These are phyloP conservation scores for Ranitomeya imitator DNA, from an alignment of 2,113 vertebrate genomes.

Conservation along the genomic window DNA sequence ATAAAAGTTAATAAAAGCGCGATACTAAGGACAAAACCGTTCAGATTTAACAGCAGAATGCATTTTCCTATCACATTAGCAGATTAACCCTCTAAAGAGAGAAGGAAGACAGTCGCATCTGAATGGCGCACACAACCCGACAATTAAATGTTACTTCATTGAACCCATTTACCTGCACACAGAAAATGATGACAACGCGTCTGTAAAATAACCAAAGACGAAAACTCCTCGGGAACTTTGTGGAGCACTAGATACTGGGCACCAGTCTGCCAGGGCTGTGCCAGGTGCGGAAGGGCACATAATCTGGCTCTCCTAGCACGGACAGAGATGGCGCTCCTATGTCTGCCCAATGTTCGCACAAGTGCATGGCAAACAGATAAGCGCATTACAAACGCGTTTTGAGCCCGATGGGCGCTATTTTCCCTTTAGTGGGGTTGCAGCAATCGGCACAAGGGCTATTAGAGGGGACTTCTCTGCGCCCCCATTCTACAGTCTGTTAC, in stretches of 20 bases:
- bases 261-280: not conserved
- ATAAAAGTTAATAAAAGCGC: too few relatives aligned
- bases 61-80: too few relatives aligned
- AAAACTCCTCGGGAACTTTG: not conserved
- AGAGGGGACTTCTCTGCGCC: slow-evolving; percentile 60
- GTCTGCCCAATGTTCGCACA: slow-evolving; percentile 66
- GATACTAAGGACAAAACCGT: not conserved
- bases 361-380: slow-evolving; percentile 69
- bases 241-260: not conserved
- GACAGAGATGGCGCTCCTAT: slow-evolving; percentile 59
- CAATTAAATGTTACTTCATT: not conserved
- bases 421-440: slow-evolving; percentile 65
- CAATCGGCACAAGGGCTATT: slow-evolving; percentile 61
- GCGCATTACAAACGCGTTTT: slow-evolving; percentile 68
- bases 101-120: not conserved
- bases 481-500: slow-evolving; percentile 62
- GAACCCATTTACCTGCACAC: not conserved
- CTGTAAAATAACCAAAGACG: not conserved
- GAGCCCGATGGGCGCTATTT: slow-evolving; percentile 71
- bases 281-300: slow-evolving; percentile 36
- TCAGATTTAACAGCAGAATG: not conserved
- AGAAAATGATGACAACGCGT: not conserved
- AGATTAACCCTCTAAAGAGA: not conserved
- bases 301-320: slow-evolving; percentile 55
- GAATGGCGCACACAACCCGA: not conserved